These are phyloP conservation scores for Amphiura filiformis DNA, from an alignment of 35 echinoderm and acorn worm genomes.

Conservation along the genomic window DNA sequence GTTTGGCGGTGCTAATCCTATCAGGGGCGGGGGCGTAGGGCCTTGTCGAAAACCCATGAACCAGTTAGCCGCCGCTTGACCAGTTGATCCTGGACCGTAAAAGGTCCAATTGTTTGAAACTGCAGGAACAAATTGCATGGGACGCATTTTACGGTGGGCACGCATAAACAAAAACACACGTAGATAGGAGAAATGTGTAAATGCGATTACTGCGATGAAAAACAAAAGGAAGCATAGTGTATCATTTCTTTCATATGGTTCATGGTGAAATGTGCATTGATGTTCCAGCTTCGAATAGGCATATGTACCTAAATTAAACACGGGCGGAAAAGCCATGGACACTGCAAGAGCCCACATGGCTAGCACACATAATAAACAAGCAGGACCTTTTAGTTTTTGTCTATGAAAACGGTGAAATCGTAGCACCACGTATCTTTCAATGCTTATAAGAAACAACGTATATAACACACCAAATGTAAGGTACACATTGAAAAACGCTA, in stretches of 20 bases:
- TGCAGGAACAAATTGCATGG: conserved; percentile 85
- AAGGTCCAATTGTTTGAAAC: conserved; percentile 95
- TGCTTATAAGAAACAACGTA: conserved; percentile 74
- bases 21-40: conserved; percentile 70
- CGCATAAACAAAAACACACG: conserved; percentile 90
- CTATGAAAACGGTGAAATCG: conserved; percentile 92
- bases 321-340: conserved; percentile 88
- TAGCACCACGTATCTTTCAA: conserved; percentile 87
- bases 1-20: conserved; percentile 57
- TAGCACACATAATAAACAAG: conserved; percentile 72
- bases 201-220: conserved; percentile 60
- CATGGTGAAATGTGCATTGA: conserved; percentile 82
- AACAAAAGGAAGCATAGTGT: conserved; percentile 72
- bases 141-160: conserved; percentile 89
- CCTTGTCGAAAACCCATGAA: conserved; percentile 81
- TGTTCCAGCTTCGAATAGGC: conserved; percentile 59
- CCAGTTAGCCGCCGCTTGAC: conserved; percentile 82
- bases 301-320: conserved; percentile 77
- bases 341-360: conserved; percentile 85
- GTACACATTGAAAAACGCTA: conserved; percentile 95
- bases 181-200: conserved; percentile 74
- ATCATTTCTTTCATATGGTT: conserved; percentile 46
- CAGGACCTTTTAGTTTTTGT: conserved; percentile 75
- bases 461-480: conserved; percentile 88
- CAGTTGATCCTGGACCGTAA: conserved; percentile 91